phyloP scores from a whole-genome alignment of 2,113 vertebrate species.

The Pavo muticus region DNA sequence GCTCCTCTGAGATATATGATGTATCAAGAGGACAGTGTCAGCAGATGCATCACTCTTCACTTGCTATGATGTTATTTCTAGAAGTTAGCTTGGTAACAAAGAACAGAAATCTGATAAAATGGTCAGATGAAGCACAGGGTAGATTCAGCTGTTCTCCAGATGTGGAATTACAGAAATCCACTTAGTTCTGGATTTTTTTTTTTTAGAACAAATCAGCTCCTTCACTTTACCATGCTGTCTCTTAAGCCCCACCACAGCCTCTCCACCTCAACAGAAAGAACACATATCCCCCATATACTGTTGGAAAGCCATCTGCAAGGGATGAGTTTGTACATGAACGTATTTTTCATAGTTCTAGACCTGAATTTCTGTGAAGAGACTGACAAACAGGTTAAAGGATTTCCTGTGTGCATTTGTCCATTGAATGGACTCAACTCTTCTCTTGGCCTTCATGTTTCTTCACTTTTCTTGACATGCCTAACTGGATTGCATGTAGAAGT shows the following conservation, averaged over 20 bases:
- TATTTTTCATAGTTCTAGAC: background rate
- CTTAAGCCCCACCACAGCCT: background rate
- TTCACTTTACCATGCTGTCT: background rate
- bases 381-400: background rate
- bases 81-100: background rate
- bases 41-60: background rate
- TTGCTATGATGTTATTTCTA: background rate
- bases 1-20: background rate
- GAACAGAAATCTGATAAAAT: background rate
- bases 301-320: background rate
- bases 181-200: background rate
- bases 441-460: background rate
- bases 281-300: background rate
- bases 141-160: slow-evolving; percentile 54
- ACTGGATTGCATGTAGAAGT: background rate
- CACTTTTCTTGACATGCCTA: background rate
- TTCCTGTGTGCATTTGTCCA: fast-evolving
- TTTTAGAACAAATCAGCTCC: background rate
- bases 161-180: background rate
- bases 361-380: background rate
- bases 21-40: background rate
- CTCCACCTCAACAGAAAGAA: background rate
- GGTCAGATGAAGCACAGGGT: background rate
- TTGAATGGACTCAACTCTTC: background rate
- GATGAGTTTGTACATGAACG: background rate